Conservation (phyloP, 2,797 vertebrate genomes). For the Oreochromis grahami region DNA sequence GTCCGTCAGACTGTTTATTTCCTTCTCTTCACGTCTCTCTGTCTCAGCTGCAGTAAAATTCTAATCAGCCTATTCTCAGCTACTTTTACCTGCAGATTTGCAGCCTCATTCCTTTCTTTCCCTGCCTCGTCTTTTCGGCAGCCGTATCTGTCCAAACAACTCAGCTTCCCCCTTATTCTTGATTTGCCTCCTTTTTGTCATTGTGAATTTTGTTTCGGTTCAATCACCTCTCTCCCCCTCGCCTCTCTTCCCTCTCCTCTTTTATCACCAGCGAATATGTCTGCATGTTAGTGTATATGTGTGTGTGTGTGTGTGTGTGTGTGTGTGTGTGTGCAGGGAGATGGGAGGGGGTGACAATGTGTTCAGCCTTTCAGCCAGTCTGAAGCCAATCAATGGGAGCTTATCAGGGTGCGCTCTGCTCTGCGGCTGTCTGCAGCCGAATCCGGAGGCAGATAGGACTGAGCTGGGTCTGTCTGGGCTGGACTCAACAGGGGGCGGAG, state of each 20-base stretch:
- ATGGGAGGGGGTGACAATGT: constrained; percentile 36
- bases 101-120: background rate
- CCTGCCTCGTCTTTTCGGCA: background rate
- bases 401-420: constrained; percentile 60
- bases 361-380: constrained; percentile 53
- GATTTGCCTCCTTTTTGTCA: constrained; percentile 39
- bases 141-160: constrained; percentile 17
- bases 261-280: background rate
- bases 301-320: background rate
- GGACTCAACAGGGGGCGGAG: constrained; percentile 41
- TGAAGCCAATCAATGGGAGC: constrained; percentile 63
- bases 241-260: background rate
- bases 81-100: constrained; percentile 23
- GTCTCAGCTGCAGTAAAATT: background rate
- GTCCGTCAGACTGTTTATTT: constrained; percentile 16
- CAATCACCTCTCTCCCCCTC: constrained; percentile 24
- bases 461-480: constrained; percentile 43
- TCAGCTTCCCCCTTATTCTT: constrained; percentile 15
- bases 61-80: background rate
- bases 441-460: constrained; percentile 49
- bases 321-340: background rate
- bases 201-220: constrained; percentile 41
- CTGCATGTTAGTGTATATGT: background rate
- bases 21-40: background rate
- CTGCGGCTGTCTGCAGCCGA: constrained; percentile 37